Base-by-base conservation (phyloP, 2,888 invertebrate genomes). In the Malacosoma neustria region DNA sequence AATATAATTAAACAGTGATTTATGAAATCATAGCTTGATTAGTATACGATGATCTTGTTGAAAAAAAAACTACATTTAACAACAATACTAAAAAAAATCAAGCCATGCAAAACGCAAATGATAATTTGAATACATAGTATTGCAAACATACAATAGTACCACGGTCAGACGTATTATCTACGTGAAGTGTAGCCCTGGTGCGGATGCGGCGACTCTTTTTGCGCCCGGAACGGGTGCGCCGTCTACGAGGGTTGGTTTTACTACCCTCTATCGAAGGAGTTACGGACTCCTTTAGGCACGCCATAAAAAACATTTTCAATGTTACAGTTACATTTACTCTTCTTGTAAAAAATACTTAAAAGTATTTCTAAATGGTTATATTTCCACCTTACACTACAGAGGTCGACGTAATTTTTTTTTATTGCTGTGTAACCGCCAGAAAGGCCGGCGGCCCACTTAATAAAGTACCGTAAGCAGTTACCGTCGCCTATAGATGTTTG, bases 171-270 rank as follows among this genome's bases (percentile, higher is more conserved):
- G 22, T 22, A 7, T 22, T 22, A 3, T 22, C 22, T 5, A 9
- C 22, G 22, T 7, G 22, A 2, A 7, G 22, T 9, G 22, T 22
- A 5, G 22, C 22, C 7, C 13, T 13, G 12, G 6, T 36, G 41
- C 68, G 63, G 14, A 61, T 54, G 32, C 65, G 63, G 14, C 48
- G 60, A 39, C 49, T 43, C 65, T 84, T 82, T 63, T 60, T 68
- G 46, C 71, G 74, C 0, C 82, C 82, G 5, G 72, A 63, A 54
- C 82, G 81, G 42, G 80, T 63, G 54, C 66, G 73, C 0, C 68
- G 70, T 0, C 77, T 67, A 0, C 63, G 67, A 39, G 69, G 66
- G 4, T 54, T 53, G 11, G 60, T 49, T 48, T 57, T 65, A 36
- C 45, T 43, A 29, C 29, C 33, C 9, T 38, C 38, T 5, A 22